phyloP scores from a whole-genome alignment of 2,888 invertebrate species.

The Ceratothoa steindachneri region DNA sequence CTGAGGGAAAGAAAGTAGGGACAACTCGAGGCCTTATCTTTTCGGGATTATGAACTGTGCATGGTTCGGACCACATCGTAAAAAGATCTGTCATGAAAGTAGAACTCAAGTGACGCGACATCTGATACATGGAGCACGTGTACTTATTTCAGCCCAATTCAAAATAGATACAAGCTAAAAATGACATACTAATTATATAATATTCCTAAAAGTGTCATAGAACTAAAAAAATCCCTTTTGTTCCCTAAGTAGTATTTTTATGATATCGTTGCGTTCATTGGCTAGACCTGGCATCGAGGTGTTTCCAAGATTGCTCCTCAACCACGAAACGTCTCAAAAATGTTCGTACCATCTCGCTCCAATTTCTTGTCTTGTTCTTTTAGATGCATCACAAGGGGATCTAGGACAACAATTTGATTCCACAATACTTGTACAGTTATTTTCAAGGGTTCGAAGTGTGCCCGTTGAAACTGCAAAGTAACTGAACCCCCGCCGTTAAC shows the following conservation, averaged over 20 bases:
- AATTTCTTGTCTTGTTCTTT: constrained; percentile 29
- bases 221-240: no score
- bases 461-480: constrained; percentile 90
- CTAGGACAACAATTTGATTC: constrained; percentile 91
- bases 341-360: constrained; percentile 3
- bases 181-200: no score
- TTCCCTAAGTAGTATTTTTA: no score
- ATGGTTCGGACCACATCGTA: constrained; percentile 56
- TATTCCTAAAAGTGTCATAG: no score
- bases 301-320: no score
- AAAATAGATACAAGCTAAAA: no score
- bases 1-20: constrained; percentile 85
- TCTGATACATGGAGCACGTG: no score
- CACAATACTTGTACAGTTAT: constrained; percentile 88
- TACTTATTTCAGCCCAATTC: no score
- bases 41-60: constrained; percentile 82
- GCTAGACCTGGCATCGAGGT: no score
- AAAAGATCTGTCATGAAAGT: neutral
- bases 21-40: constrained; percentile 77
- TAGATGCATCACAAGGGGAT: constrained; percentile 70
- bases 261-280: no score
- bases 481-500: constrained; percentile 98
- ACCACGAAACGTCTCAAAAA: no score
- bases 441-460: constrained; percentile 82
- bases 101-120: neutral